Conservation (phyloP, 2,113 vertebrate species). For the Pelmatolapia mariae region DNA sequence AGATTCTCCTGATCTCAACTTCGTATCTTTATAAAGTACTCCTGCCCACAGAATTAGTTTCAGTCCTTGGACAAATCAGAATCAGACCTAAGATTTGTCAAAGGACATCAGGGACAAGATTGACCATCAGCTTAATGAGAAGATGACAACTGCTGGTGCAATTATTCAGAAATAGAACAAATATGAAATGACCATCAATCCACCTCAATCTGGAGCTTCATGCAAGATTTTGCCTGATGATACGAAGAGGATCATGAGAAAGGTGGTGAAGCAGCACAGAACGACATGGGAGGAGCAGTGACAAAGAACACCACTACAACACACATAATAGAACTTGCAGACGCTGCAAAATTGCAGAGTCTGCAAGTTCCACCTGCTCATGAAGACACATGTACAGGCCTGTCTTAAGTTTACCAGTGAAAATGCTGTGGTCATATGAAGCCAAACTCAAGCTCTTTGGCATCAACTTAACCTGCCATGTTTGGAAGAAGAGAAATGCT, state of each 20-base stretch:
- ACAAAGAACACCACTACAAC: not conserved
- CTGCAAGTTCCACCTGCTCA: not conserved
- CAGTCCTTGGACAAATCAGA: not conserved
- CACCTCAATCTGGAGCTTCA: not conserved
- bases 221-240: not conserved
- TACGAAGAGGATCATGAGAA: not conserved
- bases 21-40: not conserved
- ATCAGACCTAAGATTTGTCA: not conserved
- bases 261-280: not conserved
- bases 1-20: not conserved
- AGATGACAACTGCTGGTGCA: not conserved
- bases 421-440: not conserved
- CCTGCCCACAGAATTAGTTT: not conserved
- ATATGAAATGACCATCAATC: not conserved
- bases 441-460: not conserved
- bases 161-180: not conserved
- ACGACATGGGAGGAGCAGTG: not conserved
- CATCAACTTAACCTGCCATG: not conserved
- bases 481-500: not conserved
- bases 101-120: not conserved
- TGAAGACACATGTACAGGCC: not conserved
- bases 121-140: not conserved
- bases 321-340: not conserved
- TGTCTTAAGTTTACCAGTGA: not conserved
- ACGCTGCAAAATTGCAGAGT: not conserved